Conservation (phyloP, 2,888 invertebrate species). For the Trichacis sp. region DNA sequence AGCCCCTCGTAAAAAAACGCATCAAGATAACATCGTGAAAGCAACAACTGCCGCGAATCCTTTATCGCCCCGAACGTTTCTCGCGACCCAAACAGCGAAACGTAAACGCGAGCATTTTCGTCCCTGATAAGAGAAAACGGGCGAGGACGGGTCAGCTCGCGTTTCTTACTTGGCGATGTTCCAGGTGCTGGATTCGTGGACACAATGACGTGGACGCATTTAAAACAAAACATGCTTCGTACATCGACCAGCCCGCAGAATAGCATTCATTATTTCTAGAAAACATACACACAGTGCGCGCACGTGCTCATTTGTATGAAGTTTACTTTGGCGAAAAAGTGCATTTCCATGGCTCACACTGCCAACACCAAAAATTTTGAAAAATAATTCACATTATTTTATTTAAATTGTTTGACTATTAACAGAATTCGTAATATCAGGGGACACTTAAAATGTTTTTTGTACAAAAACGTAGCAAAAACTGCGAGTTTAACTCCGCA, state of each 20-base stretch:
- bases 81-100: neutral
- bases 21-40: neutral
- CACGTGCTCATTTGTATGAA: conserved; percentile 2
- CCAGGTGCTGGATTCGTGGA: neutral
- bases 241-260: neutral
- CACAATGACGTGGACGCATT: neutral
- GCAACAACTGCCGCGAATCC: neutral
- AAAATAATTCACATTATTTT: no score
- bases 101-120: neutral
- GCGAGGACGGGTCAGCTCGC: neutral
- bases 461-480: no score
- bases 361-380: no score
- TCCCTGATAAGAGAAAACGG: neutral
- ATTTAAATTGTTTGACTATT: no score
- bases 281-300: neutral
- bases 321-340: no score
- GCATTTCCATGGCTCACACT: no score
- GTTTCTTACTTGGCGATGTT: neutral
- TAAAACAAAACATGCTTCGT: conserved; percentile 1
- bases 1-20: neutral
- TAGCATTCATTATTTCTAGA: neutral
- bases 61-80: neutral
- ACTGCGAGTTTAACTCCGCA: no score
- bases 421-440: no score
- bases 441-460: no score